Conservation (phyloP, 2,113 vertebrate species). For the Neopipo cinnamomea region DNA sequence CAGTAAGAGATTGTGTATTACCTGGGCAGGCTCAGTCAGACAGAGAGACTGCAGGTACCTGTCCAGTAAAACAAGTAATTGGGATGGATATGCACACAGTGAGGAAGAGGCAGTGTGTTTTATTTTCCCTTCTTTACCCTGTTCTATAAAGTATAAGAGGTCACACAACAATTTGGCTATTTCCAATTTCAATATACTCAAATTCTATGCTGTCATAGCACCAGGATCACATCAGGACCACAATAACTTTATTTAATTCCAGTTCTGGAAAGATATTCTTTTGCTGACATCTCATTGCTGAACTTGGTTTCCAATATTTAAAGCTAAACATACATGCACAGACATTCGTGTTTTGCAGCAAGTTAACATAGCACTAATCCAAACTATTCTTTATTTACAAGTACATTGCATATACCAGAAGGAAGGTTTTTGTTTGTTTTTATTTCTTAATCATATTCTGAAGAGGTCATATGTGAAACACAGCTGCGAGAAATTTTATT, state of each 20-base stretch:
- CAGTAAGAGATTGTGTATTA: neutral
- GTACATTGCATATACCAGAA: neutral
- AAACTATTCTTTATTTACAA: neutral
- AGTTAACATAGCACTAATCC: neutral
- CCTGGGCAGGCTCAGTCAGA: neutral
- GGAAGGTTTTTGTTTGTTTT: neutral
- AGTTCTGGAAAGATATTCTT: neutral
- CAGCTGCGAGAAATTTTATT: neutral
- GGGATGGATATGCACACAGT: neutral
- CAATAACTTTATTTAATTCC: neutral
- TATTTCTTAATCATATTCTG: slow-evolving; percentile 24
- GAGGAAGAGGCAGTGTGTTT: neutral
- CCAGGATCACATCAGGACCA: neutral
- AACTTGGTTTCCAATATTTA: neutral
- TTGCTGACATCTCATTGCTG: neutral
- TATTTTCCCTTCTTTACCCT: neutral
- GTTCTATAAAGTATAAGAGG: neutral
- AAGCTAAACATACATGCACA: neutral
- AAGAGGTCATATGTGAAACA: slow-evolving; percentile 15
- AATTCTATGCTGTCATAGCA: neutral
- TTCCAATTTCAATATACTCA: neutral
- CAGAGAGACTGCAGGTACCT: neutral
- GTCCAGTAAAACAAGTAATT: neutral
- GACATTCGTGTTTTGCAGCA: neutral
- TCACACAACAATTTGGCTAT: neutral